A percentile compares a stretch with the other conserved stretches of the same genome.
Evolutionary conservation across 2,888 invertebrate genomes (phyloP).

Genomic region (Ischnus inquisitorius): DNA sequence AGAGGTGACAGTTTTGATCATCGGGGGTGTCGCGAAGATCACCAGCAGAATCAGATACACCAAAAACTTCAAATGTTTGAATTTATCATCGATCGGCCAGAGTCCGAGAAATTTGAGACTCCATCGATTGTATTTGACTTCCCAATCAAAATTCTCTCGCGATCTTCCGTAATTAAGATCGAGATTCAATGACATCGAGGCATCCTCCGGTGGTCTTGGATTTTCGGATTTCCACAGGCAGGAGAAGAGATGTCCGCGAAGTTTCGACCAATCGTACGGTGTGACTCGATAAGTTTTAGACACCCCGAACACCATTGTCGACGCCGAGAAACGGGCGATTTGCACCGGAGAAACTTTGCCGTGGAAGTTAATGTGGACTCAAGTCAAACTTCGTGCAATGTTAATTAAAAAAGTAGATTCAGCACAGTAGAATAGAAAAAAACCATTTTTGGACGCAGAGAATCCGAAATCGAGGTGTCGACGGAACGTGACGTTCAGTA

Average conservation of each 20-base stretch:
- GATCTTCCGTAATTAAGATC: not conserved
- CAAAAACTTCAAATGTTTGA: conserved; percentile 30
- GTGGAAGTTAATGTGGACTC: not conserved
- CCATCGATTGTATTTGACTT: conserved; percentile 14
- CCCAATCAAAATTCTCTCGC: not conserved
- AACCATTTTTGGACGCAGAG: not conserved
- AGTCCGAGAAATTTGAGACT: conserved; percentile 12
- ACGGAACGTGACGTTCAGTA: not conserved
- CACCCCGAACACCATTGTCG: not conserved
- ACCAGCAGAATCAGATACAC: not conserved
- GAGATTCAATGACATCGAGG: not conserved
- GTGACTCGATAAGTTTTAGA: not conserved
- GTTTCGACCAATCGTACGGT: not conserved
- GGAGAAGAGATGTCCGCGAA: not conserved
- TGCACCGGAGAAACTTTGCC: not conserved
- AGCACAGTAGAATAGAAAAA: not conserved
- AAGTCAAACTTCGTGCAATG: not conserved
- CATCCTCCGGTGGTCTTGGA: not conserved
- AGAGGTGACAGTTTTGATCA: not conserved
- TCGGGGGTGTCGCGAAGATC: not conserved
- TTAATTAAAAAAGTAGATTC: not conserved
- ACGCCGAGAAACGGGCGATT: not conserved
- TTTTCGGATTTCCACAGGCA: not conserved
- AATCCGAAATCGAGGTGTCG: not conserved
- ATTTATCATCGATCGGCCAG: conserved; percentile 57